A percentile compares a stretch with the other conserved stretches of the same genome.
Conservation (phyloP, 2,113 vertebrate genomes). For the Ceuthmochares aereus region DNA sequence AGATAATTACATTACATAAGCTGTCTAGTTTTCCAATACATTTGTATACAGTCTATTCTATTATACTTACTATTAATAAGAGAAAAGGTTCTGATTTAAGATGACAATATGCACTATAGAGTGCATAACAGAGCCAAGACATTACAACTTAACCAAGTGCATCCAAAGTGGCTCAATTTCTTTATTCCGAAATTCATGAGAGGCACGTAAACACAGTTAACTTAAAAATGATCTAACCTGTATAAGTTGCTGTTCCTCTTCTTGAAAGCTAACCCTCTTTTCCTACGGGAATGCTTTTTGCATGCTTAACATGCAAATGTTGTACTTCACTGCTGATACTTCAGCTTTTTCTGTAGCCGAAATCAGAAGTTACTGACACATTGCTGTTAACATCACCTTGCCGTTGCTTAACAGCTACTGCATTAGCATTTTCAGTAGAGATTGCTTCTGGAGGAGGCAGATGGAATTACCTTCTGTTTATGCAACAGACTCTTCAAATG, state of each 20-base stretch:
- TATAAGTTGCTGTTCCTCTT: not conserved
- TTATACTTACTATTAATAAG: not conserved
- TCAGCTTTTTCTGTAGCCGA: not conserved
- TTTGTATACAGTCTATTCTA: not conserved
- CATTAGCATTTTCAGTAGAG: conserved; percentile 20
- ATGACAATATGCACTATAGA: not conserved
- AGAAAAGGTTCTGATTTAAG: not conserved
- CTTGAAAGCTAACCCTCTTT: not conserved
- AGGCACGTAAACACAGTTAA: not conserved
- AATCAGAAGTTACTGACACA: not conserved
- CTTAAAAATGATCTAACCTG: not conserved
- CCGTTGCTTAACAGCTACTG: not conserved
- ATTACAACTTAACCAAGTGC: not conserved
- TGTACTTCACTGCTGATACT: not conserved
- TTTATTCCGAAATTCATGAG: not conserved
- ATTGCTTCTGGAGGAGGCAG: not conserved
- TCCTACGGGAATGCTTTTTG: not conserved
- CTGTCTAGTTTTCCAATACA: not conserved
- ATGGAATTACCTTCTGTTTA: conserved; percentile 31
- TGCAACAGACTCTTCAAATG: not conserved
- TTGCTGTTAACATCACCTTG: not conserved
- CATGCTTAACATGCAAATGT: not conserved
- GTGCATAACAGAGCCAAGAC: not conserved
- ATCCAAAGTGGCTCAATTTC: not conserved
- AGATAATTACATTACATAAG: not conserved